Evolutionary conservation across 2,797 vertebrate genomes (phyloP).

Genomic region (Dallia pectoralis): DNA sequence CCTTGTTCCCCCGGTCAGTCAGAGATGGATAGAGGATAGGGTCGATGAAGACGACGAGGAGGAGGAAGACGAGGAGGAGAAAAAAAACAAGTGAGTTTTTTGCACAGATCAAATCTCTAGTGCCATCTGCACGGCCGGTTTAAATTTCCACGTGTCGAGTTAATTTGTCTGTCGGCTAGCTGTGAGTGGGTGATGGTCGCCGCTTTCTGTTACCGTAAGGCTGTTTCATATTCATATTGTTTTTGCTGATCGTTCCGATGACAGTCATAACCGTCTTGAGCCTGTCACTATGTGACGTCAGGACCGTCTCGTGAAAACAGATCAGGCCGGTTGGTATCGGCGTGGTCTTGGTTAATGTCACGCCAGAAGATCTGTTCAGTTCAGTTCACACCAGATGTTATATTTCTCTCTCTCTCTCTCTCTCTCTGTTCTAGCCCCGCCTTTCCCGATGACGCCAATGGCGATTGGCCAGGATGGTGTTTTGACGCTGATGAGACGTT

Average conservation of each 20-base stretch:
- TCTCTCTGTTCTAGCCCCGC: conserved; percentile 39
- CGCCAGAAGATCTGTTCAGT: neutral
- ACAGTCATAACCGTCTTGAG: neutral
- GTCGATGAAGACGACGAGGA: conserved; percentile 68
- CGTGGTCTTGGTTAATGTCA: neutral
- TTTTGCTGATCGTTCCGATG: neutral
- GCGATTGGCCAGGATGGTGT: conserved; percentile 77
- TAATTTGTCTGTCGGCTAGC: neutral
- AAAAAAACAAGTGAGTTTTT: conserved; percentile 58
- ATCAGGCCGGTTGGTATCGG: neutral
- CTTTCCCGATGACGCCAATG: conserved; percentile 57
- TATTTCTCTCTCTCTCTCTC: conserved; percentile 22
- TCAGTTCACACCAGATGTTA: neutral
- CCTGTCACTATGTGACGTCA: neutral
- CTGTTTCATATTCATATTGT: conserved; percentile 19
- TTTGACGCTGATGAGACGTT: conserved; percentile 70
- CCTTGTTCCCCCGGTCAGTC: conserved; percentile 45
- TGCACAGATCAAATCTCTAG: neutral
- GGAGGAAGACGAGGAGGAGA: conserved; percentile 49
- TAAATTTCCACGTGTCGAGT: neutral
- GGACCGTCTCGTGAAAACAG: neutral
- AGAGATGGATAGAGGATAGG: conserved; percentile 65
- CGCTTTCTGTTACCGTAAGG: neutral
- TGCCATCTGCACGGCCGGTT: neutral
- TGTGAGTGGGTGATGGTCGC: conserved; percentile 6